Percentiles rank a stretch among this genome's conserved stretches.
These are phyloP conservation scores for Turritopsis dohrnii DNA, from an alignment of 30 jellyfish, hydroid and myxozoan species.

Conservation along the genomic window DNA sequence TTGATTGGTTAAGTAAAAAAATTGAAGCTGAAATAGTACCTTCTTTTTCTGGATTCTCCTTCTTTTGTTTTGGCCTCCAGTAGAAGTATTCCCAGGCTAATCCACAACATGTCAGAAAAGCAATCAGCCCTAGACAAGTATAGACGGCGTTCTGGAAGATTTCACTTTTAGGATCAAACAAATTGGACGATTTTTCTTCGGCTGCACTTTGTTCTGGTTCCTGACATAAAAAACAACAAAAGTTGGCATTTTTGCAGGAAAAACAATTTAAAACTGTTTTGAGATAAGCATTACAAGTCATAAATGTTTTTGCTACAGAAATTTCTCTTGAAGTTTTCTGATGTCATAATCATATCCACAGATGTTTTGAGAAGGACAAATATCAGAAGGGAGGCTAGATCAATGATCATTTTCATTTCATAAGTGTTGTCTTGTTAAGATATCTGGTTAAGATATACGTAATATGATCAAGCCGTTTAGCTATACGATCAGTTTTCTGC, in stretches of 20 bases:
- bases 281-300: no score
- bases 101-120: conserved; percentile 66
- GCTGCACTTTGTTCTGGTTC: conserved; percentile 89
- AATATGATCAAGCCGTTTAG: no score
- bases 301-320: no score
- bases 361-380: no score
- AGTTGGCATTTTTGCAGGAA: not conserved
- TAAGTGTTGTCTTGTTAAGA: no score
- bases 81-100: conserved; percentile 92
- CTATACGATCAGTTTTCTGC: not conserved
- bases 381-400: no score
- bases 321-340: no score
- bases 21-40: conserved; percentile 25
- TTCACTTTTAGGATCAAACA: conserved; percentile 71
- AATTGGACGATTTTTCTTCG: conserved; percentile 83
- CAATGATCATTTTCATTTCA: no score
- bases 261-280: not conserved
- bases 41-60: conserved; percentile 64
- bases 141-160: conserved; percentile 84
- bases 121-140: conserved; percentile 86
- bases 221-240: conserved; percentile 27
- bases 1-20: not conserved
- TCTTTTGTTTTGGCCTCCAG: conserved; percentile 82
- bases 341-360: no score
- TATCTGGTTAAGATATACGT: no score